Evolutionary conservation across 2,797 vertebrate genomes (phyloP), one percentile per base, ranked within the genome.

Genomic region (Sternarchorhynchus goeldii): DNA sequence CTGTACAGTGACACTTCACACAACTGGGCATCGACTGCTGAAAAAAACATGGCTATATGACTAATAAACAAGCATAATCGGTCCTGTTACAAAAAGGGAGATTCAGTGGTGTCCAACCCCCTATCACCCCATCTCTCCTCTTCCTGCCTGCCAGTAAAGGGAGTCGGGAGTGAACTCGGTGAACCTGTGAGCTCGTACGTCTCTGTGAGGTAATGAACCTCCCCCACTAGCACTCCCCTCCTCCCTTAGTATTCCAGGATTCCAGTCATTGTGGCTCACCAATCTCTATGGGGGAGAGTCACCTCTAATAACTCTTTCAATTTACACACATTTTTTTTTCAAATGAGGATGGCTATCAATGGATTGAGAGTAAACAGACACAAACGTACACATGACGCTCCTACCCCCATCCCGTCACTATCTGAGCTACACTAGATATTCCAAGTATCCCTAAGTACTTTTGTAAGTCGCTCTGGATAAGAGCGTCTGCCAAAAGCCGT

Each of bases 131-230:
- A 55, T 31, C 20, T 20, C 71, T 32, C 64, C 45, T n/a, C 25
- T 20, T 64, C 41, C 5, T 65, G n/a, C 53, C 14, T 6, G 14
- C 45, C 45, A 14, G 45, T 50, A 12, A 50, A 2, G 63, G 34
- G 63, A 50, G 55, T 69, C 39, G 5, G 45, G 45, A 57, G 66
- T 82, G 81, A 72, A 85, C 83, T 79, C 83, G 17, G 2, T 85
- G 81, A 85, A 85, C 81, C 73, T 6, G 32, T 6, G 68, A 31
- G 45, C 32, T 57, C 20, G 18, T 73, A 31, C 70, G 72, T 73
- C 58, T 75, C 34, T 2, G 60, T 45, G 73, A 73, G 68, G 70
- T 58, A 67, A 73, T 62, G 32, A 39, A 25, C 8, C 58, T 58
- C 50, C 3, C 16, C 34, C 56, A 20, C 73, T 17, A 18, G 45